Evolutionary conservation across 1,140 invertebrate species (phyloP).

Genomic region (Fopius arisanus): DNA sequence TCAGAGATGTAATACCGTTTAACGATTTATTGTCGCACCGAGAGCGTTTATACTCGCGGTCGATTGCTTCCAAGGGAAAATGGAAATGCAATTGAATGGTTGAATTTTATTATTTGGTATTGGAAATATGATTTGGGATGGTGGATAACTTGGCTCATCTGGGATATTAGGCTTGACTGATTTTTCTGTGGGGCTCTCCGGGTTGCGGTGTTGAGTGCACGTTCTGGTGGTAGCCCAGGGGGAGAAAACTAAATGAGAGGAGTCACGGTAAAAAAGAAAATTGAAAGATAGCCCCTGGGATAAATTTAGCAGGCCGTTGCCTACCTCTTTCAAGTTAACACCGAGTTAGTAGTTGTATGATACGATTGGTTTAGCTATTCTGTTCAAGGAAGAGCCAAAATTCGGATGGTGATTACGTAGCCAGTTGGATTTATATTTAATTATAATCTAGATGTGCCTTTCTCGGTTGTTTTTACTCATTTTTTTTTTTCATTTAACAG

Average conservation of each 20-base stretch:
- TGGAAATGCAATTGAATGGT: not conserved
- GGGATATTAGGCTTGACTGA: not conserved
- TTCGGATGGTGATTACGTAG: not conserved
- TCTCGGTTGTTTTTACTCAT: not conserved
- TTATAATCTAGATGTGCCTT: not conserved
- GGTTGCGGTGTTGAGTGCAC: not conserved
- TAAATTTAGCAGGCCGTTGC: not conserved
- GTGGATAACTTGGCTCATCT: not conserved
- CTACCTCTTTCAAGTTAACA: not conserved
- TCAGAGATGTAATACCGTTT: not conserved
- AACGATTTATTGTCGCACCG: not conserved
- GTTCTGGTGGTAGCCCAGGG: not conserved
- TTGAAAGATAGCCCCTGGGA: not conserved
- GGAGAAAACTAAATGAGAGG: not conserved
- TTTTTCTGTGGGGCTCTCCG: not conserved
- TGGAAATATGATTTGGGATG: not conserved
- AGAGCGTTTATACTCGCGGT: not conserved
- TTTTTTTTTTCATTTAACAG: not conserved
- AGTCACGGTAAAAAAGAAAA: not conserved
- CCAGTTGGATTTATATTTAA: constrained; percentile 19
- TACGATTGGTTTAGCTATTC: constrained; percentile 1
- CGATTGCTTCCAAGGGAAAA: not conserved
- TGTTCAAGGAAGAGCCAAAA: constrained; percentile 24
- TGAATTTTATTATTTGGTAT: not conserved
- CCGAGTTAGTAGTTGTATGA: not conserved